Evolutionary conservation across 2,797 vertebrate genomes (phyloP).

Genomic region (Dendrocincla fuliginosa): DNA sequence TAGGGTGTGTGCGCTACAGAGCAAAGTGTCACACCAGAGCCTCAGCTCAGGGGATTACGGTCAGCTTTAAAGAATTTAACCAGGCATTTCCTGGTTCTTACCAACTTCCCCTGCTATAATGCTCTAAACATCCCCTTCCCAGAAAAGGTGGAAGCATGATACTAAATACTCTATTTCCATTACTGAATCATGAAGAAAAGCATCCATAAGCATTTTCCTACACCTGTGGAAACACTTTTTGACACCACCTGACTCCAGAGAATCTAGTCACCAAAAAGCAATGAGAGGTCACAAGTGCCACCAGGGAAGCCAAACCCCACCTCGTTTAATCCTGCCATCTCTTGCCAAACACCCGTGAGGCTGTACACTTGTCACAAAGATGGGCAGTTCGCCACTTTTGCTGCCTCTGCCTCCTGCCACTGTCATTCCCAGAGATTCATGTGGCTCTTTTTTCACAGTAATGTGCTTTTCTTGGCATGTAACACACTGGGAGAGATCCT

Average conservation of each 20-base stretch:
- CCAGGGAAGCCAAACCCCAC: conserved; percentile 68
- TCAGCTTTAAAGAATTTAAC: conserved; percentile 34
- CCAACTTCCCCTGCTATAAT: neutral
- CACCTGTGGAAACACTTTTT: neutral
- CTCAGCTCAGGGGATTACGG: neutral
- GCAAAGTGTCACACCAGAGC: neutral
- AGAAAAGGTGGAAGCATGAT: neutral
- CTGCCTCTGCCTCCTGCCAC: conserved; percentile 96
- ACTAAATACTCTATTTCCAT: neutral
- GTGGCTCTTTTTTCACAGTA: conserved; percentile 95
- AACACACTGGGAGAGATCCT: conserved; percentile 96
- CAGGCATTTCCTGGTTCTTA: conserved; percentile 21
- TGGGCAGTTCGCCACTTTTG: conserved; percentile 96
- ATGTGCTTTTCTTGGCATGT: conserved; percentile 97
- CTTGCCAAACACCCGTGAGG: conserved; percentile 94
- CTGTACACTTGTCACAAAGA: conserved; percentile 98
- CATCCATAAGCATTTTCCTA: neutral
- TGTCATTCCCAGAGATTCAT: conserved; percentile 97
- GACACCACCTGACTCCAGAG: neutral
- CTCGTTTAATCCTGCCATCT: conserved; percentile 95
- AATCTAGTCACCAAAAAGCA: neutral
- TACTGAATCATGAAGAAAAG: neutral
- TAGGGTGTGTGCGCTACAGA: neutral
- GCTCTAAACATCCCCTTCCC: conserved; percentile 32
- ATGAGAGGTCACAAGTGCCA: neutral